Evolutionary conservation across 92 coral and sea anemone species (phyloP).

Genomic region (Heliopora coerulea): DNA sequence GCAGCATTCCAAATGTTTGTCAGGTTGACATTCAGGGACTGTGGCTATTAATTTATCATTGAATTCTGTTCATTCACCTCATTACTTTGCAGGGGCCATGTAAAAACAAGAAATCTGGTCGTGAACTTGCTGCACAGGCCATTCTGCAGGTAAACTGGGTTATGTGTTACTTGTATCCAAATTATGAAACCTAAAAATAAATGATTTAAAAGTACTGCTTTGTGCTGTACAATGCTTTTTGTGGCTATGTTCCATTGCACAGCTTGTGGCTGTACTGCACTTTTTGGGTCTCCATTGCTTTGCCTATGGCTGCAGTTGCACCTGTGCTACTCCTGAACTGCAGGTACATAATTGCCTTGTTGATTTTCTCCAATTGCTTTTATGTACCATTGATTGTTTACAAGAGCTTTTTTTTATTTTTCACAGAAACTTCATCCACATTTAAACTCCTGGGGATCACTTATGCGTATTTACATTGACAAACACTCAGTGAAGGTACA

Average conservation of each 20-base stretch:
- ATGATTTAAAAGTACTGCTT: no score
- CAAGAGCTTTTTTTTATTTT: constrained; percentile 14
- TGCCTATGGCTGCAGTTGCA: no score
- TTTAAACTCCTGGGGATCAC: constrained; percentile 80
- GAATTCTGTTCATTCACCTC: background rate
- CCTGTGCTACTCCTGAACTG: no score
- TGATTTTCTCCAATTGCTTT: no score
- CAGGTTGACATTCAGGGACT: no score
- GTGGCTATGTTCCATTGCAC: background rate
- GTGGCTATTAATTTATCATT: background rate
- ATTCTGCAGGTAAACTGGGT: constrained; percentile 82
- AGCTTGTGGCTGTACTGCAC: background rate
- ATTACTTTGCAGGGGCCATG: constrained; percentile 62
- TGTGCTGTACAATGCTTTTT: background rate
- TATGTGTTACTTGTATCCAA: no score
- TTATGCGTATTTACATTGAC: constrained; percentile 84
- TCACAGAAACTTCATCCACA: constrained; percentile 89
- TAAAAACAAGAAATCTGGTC: constrained; percentile 79
- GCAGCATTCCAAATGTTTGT: no score
- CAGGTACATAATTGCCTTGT: background rate
- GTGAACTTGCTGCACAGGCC: constrained; percentile 88
- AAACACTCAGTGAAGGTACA: constrained; percentile 66
- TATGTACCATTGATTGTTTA: no score
- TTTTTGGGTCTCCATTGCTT: background rate
- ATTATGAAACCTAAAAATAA: no score